phyloP scores from a whole-genome alignment of 2,888 invertebrate species.

The Agrochola macilenta region DNA sequence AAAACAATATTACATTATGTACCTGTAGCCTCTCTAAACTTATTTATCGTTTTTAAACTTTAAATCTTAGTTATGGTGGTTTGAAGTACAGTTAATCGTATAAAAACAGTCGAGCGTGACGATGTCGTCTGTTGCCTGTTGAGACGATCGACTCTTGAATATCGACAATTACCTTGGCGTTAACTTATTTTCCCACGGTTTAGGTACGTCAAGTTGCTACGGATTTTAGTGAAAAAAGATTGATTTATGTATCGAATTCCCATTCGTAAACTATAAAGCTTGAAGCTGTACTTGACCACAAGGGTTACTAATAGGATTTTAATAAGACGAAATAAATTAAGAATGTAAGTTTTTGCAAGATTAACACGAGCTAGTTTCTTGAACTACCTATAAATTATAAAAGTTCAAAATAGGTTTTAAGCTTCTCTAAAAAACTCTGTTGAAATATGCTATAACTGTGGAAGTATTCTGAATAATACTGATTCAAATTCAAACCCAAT shows the following conservation, averaged over 20 bases:
- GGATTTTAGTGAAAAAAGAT: conserved; percentile 12
- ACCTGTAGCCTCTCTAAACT: neutral
- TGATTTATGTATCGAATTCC: conserved; percentile 18
- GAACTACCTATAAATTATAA: neutral
- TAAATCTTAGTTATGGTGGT: conserved; percentile 39
- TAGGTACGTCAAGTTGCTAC: conserved; percentile 17
- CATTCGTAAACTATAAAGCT: conserved; percentile 16
- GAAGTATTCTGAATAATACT: neutral
- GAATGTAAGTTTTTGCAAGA: neutral
- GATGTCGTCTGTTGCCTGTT: conserved; percentile 80
- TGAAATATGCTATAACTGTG: neutral
- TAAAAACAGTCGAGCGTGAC: conserved; percentile 77
- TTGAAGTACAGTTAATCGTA: conserved; percentile 55
- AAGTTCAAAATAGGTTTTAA: neutral
- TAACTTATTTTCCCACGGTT: conserved; percentile 82
- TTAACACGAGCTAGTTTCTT: neutral
- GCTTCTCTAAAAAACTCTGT: neutral
- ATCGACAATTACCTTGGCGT: conserved; percentile 77
- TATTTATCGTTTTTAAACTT: conserved; percentile 16
- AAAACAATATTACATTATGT: neutral
- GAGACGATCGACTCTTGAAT: conserved; percentile 74
- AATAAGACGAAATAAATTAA: neutral
- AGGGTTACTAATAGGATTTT: conserved; percentile 14
- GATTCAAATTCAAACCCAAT: neutral
- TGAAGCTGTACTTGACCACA: neutral